A percentile compares a stretch with the other conserved stretches of the same genome.
Evolutionary conservation across 2,888 invertebrate species (phyloP).

Genomic region (Micropterix aruncella): DNA sequence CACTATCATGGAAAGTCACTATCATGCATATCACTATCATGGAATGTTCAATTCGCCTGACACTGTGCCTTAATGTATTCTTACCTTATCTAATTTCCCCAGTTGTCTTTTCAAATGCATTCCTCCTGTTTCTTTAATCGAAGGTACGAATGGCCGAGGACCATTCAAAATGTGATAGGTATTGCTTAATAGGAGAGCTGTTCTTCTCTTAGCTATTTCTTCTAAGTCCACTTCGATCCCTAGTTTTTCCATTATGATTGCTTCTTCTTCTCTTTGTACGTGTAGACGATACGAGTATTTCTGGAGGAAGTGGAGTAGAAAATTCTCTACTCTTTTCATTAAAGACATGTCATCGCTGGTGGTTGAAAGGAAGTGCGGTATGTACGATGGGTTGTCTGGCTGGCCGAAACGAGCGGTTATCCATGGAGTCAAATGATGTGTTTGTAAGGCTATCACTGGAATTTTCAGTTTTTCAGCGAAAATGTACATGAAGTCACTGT

Average conservation of each 20-base stretch:
- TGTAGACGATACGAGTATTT: background rate
- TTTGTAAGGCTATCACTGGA: slow-evolving; percentile 40
- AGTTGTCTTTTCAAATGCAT: slow-evolving; percentile 29
- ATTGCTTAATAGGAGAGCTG: slow-evolving; percentile 38
- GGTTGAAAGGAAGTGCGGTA: slow-evolving; percentile 36
- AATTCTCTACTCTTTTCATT: slow-evolving; percentile 30
- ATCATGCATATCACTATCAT: no score
- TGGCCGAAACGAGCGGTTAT: slow-evolving; percentile 27
- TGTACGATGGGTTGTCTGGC: slow-evolving; percentile 34
- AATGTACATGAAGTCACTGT: slow-evolving; percentile 48
- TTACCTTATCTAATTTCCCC: background rate
- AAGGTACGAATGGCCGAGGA: slow-evolving; percentile 37
- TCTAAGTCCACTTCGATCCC: slow-evolving; percentile 28
- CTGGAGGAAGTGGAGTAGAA: slow-evolving; percentile 13
- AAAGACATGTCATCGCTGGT: slow-evolving; percentile 35
- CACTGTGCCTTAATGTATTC: no score
- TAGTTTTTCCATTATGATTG: slow-evolving; percentile 23
- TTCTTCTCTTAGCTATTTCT: slow-evolving; percentile 35
- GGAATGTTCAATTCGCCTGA: no score
- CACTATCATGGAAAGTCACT: no score
- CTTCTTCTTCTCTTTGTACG: background rate
- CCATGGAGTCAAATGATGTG: slow-evolving; percentile 45
- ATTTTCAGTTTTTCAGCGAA: slow-evolving; percentile 40
- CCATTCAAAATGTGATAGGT: slow-evolving; percentile 46
- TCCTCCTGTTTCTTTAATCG: slow-evolving; percentile 48